Base-by-base conservation (phyloP, 30 jellyfish, hydroid and myxozoan species). In the Cassiopea xamachana region DNA sequence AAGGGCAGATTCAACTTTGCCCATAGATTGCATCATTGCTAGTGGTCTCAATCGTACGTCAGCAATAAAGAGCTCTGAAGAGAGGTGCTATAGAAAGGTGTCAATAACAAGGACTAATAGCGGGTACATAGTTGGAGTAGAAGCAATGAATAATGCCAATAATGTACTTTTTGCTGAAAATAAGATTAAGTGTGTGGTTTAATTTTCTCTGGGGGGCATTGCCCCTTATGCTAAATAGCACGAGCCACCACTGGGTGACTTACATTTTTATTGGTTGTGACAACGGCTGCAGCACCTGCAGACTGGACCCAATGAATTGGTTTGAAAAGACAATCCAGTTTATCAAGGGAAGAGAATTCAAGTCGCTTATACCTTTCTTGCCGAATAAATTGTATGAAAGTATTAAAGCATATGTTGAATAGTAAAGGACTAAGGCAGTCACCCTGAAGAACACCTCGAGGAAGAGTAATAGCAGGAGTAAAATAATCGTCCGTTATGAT, bases 221-320 rank as follows among this genome's bases (percentile, higher is more conserved):
- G 92, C 92, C 92, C 92, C 61, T 6, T 46, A n/a, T 84, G 92
- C 92, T 87, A 86, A 45, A 19, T 17, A 39, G 91, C 83, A 82
- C 61, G 51, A 82, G 91, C 91, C 83, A 83, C 91, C 91, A 82
- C 91, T 82, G 91, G n/a, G n/a, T n/a, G n/a, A n/a, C n/a, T n/a
- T n/a, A n/a, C n/a, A n/a, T n/a, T n/a, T n/a, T 27, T 27, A 27
- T 27, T 27, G 39, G 39, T 0, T 27, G 39, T 27, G 39, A 27
- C 39, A 27, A 27, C 39, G 39, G 0, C 39, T 27, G 39, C 39
- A 27, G 0, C 39, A 27, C 39, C 39, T 27, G 39, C 39, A 27
- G 0, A 27, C 0, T 27, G 39, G 39, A 27, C 0, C 39, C 39
- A 27, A 27, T 27, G 39, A 27, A 27, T 27, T 27, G 0, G 0